A percentile compares a stretch with the other conserved stretches of the same genome.
These are phyloP conservation scores for Cydia pomonella DNA, from an alignment of 1,140 invertebrate genomes.

Conservation along the genomic window DNA sequence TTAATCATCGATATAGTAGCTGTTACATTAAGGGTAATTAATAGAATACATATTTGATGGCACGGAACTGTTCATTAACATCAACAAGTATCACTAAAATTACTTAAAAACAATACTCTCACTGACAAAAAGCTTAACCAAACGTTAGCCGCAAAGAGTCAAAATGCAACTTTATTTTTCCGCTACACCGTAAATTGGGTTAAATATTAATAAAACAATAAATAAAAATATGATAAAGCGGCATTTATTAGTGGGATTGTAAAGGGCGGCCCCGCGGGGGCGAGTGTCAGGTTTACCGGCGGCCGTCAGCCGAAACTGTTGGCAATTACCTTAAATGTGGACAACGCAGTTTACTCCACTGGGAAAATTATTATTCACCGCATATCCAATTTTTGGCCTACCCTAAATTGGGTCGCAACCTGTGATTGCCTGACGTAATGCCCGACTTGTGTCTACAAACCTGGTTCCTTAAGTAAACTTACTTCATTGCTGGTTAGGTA, in stretches of 20 bases:
- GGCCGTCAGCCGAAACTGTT: constrained; percentile 76
- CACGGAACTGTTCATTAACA: background rate
- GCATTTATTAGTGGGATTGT: constrained; percentile 78
- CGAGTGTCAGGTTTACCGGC: constrained; percentile 71
- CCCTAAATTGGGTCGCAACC: constrained; percentile 70
- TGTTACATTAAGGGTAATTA: background rate
- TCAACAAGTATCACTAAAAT: background rate
- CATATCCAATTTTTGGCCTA: constrained; percentile 75
- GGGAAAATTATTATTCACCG: constrained; percentile 77
- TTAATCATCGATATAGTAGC: background rate
- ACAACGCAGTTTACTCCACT: constrained; percentile 72
- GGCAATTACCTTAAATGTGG: constrained; percentile 80
- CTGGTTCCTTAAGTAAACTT: background rate
- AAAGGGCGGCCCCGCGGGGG: constrained; percentile 68
- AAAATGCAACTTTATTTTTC: background rate
- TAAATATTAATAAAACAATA: constrained; percentile 40
- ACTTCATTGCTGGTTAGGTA: background rate
- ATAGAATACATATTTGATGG: background rate
- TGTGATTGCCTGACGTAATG: constrained; percentile 69
- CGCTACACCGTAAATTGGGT: background rate
- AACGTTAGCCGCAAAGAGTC: background rate
- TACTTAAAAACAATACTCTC: no score
- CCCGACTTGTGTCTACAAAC: constrained; percentile 41
- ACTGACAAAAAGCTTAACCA: background rate
- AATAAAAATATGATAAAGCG: constrained; percentile 76